phyloP scores from a whole-genome alignment of 92 coral and sea anemone species.

The Galaxea fascicularis region DNA sequence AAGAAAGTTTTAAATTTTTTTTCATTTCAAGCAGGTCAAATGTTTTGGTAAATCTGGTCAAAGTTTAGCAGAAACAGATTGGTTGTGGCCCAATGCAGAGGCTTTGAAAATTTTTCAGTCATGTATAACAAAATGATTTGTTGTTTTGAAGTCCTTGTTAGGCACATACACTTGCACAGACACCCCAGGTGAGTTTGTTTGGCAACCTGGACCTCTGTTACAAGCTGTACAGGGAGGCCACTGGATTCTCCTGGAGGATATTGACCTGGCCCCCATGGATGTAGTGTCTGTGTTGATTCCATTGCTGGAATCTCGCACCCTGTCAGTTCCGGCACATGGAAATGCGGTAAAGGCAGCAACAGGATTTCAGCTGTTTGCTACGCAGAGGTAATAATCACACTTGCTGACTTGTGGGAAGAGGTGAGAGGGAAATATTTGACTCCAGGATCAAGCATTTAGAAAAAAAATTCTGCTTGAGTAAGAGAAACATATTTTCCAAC shows the following conservation, averaged over 20 bases:
- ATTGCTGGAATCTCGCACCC: slow-evolving; percentile 81
- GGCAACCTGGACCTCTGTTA: slow-evolving; percentile 93
- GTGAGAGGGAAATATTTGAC: no score
- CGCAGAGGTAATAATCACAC: slow-evolving; percentile 78
- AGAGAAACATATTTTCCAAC: no score
- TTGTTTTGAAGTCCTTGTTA: slow-evolving; percentile 76
- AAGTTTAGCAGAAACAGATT: no score
- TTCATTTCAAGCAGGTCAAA: no score
- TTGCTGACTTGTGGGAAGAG: neutral
- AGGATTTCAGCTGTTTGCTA: slow-evolving; percentile 96
- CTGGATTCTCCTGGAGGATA: slow-evolving; percentile 97
- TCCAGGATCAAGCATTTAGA: no score
- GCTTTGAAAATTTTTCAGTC: neutral
- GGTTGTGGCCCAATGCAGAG: no score
- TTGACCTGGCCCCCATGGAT: slow-evolving; percentile 97
- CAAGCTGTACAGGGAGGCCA: slow-evolving; percentile 90
- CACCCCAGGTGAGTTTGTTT: slow-evolving; percentile 93
- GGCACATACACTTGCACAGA: slow-evolving; percentile 96
- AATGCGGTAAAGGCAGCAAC: slow-evolving; percentile 91
- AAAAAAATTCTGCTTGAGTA: no score
- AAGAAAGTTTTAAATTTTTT: no score
- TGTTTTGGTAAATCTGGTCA: no score
- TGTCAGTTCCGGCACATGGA: slow-evolving; percentile 96
- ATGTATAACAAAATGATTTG: neutral
- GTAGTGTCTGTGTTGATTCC: slow-evolving; percentile 94